Conservation (phyloP, 2,888 invertebrate genomes). For the Mycalesis mineus region DNA sequence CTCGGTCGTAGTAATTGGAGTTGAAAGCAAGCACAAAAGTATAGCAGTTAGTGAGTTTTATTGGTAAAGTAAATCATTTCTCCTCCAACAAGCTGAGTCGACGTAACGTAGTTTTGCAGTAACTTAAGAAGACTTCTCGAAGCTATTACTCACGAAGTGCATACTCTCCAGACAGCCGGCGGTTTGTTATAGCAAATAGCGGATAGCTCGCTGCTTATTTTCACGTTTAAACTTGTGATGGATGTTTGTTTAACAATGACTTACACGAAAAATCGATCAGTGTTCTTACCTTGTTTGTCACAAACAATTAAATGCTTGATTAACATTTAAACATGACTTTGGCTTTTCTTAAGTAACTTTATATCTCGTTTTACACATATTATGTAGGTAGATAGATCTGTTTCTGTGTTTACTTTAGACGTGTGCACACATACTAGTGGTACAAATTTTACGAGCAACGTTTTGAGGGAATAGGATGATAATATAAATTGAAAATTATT, state of each 20-base stretch:
- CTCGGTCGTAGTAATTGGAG: background rate
- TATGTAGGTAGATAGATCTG: too few relatives aligned
- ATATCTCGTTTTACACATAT: too few relatives aligned
- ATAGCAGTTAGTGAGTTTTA: constrained; percentile 25
- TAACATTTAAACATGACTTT: background rate
- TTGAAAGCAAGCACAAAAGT: constrained; percentile 14
- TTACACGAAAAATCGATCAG: constrained; percentile 21
- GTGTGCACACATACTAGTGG: background rate
- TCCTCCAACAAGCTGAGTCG: constrained; percentile 27
- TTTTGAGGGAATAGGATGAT: too few relatives aligned
- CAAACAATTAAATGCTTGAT: background rate
- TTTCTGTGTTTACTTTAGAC: background rate
- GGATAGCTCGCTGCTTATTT: constrained; percentile 10
- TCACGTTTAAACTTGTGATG: constrained; percentile 19
- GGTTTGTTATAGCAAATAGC: constrained; percentile 30
- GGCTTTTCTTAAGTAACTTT: too few relatives aligned
- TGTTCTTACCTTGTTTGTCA: background rate
- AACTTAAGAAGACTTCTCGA: constrained; percentile 33
- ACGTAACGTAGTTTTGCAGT: constrained; percentile 29
- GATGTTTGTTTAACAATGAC: constrained; percentile 19
- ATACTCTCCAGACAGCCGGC: constrained; percentile 21
- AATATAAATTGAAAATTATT: too few relatives aligned
- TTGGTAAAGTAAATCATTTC: constrained; percentile 30
- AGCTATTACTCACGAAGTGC: constrained; percentile 30
- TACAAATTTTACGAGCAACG: too few relatives aligned